Base-by-base conservation (phyloP, 1,140 invertebrate species). In the Orius insidiosus region DNA sequence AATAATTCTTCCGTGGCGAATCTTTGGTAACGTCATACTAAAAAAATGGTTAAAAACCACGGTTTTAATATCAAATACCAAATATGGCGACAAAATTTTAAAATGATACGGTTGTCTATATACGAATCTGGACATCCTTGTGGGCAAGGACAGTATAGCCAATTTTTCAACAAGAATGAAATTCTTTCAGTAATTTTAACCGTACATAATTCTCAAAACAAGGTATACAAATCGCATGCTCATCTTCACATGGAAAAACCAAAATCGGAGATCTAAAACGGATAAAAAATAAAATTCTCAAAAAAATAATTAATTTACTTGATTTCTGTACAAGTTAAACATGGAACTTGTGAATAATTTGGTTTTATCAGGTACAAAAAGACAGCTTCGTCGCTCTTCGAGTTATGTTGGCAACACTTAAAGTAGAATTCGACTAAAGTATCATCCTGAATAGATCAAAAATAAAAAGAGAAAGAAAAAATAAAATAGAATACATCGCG, bases 71-170 rank as follows among this genome's bases (percentile, higher is more conserved):
- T 3, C 24, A 24, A 24, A 54, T 62, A 81, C 79, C 64, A 79
- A 72, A 32, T 70, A 62, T 19, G 66, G 54, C 3, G 63, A 69
- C 40, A 90, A 60, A 32, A 89, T 59, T 59, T 74, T 71, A 60
- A 90, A 89, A 67, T 92, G 85, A 67, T 89, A 84, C 40, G 78
- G 70, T 68, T 90, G 83, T 52, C 72, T 69, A 51, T 84, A 42
- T 76, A 73, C 0, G 85, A 89, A 61, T 85, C 67, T n/a, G n/a
- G n/a, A 65, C 86, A 92, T 19, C 80, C 77, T 48, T 73, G 78
- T 46, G 87, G 85, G 65, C 86, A 90, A 3, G 78, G 68, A 92
- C 56, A 2, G 85, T 87, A 56, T 89, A 90, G 18, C 86, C 86
- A 55, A 72, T 65, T 47, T 76, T 66, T 65, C 61, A 65, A 80